Evolutionary conservation across 53 echinoderm and acorn worm species (phyloP).

Genomic region (Actinopyga echinites): DNA sequence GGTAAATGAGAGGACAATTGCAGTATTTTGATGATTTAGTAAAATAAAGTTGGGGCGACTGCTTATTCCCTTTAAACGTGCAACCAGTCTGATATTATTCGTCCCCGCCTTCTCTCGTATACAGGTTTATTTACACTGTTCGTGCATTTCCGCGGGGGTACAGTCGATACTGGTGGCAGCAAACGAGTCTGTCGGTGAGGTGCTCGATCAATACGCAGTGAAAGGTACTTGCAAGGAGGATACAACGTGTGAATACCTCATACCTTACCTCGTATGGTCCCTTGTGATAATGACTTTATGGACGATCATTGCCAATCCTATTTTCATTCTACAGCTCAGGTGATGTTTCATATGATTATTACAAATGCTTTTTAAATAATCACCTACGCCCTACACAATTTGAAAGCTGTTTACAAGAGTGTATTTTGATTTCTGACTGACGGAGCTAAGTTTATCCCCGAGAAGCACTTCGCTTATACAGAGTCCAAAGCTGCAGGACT

Average conservation of each 20-base stretch:
- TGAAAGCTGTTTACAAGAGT: too few species aligned
- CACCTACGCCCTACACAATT: too few species aligned
- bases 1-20: too few species aligned
- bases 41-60: too few species aligned
- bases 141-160: not conserved
- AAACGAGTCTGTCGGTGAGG: not conserved
- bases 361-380: too few species aligned
- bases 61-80: too few species aligned
- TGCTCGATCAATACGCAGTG: not conserved
- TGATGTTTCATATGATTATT: not conserved
- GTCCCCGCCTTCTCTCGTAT: too few species aligned
- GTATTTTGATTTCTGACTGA: too few species aligned
- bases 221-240: not conserved
- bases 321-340: constrained; percentile 6
- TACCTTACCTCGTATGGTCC: not conserved
- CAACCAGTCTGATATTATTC: not conserved
- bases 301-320: constrained; percentile 6
- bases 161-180: not conserved
- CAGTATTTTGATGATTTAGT: too few species aligned
- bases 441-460: too few species aligned
- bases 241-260: not conserved
- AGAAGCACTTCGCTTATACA: too few species aligned
- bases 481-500: too few species aligned
- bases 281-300: not conserved
- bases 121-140: constrained; percentile 13